Conservation (phyloP, 2,113 vertebrate genomes). For the Nerophis ophidion region DNA sequence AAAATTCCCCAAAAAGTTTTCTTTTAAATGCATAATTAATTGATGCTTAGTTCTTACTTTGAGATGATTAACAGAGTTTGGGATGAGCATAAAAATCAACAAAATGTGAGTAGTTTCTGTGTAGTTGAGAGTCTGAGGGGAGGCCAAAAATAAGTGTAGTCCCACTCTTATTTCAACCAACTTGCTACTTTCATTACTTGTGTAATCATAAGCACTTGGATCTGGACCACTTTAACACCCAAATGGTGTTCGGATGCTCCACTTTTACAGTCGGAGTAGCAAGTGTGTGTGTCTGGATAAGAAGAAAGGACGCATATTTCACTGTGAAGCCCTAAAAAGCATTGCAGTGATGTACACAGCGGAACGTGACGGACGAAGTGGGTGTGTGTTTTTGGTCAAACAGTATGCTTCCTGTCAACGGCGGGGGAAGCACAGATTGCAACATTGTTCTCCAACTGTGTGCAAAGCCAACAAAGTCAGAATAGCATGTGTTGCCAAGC, state of each 20-base stretch:
- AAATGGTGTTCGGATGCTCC: slow-evolving; percentile 21
- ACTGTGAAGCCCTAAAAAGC: slow-evolving; percentile 55
- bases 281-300: background rate
- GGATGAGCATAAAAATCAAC: too few relatives aligned
- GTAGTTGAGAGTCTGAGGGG: too few relatives aligned
- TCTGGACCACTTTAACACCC: slow-evolving; percentile 34
- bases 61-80: too few relatives aligned
- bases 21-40: too few relatives aligned
- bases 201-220: slow-evolving; percentile 30
- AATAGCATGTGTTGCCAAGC: slow-evolving; percentile 30
- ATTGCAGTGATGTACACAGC: slow-evolving; percentile 38
- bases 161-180: background rate
- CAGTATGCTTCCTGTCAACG: background rate
- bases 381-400: background rate
- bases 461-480: slow-evolving; percentile 33
- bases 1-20: too few relatives aligned
- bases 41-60: too few relatives aligned
- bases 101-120: too few relatives aligned
- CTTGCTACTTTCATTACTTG: slow-evolving; percentile 16
- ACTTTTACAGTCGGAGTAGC: slow-evolving; percentile 11
- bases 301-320: slow-evolving; percentile 34
- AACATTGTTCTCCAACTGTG: slow-evolving; percentile 16
- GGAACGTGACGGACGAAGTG: background rate
- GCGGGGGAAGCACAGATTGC: slow-evolving; percentile 20
- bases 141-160: slow-evolving; percentile 10